A percentile compares a stretch with the other conserved stretches of the same genome.
phyloP scores from a whole-genome alignment of 2,113 vertebrate genomes.

The Ictalurus punctatus region DNA sequence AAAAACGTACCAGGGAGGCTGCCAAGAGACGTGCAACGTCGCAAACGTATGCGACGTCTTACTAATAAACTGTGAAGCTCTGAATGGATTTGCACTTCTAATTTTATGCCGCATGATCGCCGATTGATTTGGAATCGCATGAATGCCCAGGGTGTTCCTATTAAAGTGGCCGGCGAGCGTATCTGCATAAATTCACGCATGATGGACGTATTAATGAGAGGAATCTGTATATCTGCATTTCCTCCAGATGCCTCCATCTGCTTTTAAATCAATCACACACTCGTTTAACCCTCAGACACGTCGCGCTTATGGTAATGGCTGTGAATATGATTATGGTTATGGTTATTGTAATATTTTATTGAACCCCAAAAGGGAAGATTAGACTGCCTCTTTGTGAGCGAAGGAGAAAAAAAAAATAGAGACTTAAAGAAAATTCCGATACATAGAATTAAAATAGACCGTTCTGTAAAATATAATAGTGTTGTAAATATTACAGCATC shows the following conservation, averaged over 20 bases:
- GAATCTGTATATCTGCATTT: background rate
- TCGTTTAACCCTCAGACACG: conserved; percentile 6
- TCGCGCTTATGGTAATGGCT: conserved; percentile 4
- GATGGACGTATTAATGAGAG: background rate
- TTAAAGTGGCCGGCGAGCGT: background rate
- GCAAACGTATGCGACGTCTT: too few relatives aligned
- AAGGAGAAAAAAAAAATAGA: background rate
- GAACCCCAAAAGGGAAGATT: conserved; percentile 4
- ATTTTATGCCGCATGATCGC: background rate
- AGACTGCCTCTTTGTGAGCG: background rate
- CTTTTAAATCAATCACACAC: background rate
- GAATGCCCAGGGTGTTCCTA: background rate
- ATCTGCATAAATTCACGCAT: background rate
- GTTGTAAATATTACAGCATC: background rate
- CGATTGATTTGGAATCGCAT: background rate
- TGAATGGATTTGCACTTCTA: background rate
- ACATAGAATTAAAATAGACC: background rate
- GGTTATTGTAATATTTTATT: conserved; percentile 18
- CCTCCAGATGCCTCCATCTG: conserved; percentile 10
- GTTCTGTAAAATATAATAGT: background rate
- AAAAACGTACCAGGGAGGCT: too few relatives aligned
- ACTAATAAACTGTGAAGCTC: background rate
- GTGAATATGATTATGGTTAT: conserved; percentile 17
- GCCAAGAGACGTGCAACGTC: too few relatives aligned
- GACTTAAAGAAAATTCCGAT: background rate